Evolutionary conservation across 2,113 vertebrate species (phyloP), one percentile per base, ranked within the genome.

Genomic region (Melozone crissalis): DNA sequence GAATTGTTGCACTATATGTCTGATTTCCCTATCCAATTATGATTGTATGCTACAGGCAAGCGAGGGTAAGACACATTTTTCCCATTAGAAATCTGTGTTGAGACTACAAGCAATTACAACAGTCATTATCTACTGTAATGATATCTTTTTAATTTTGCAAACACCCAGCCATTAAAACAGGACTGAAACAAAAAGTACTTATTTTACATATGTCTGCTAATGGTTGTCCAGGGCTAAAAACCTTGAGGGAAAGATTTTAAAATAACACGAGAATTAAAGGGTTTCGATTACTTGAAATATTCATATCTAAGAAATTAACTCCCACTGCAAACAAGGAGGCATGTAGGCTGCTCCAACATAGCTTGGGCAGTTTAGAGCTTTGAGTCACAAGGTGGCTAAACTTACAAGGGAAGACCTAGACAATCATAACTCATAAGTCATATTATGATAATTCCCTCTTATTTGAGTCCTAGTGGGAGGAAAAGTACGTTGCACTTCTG

Each of bases 71-170:
- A 39, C 22, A 51, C 72, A 76, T 79, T 91, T 94, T 87, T 94
- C 81, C 73, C n/a, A 72, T 39, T 89, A 68, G 63, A 92, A 90
- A 31, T 74, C 63, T 90, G 65, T 93, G 68, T 91, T 97, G 87
- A 86, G 75, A 84, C 92, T 92, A 71, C 54, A 84, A 84, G 67
- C 35, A 93, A 71, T 94, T 93, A 91, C 88, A 95, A 80, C 59
- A 86, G 57, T 94, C 67, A 92, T 94, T 95, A 91, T 59, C 79
- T 90, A 52, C 61, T 94, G 55, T 93, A 93, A 91, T 58, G 41
- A 33, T 77, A 90, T 77, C 66, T 95, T 94, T 90, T 93, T 83
- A 86, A 84, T 86, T 87, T 90, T 94, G 87, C 91, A 95, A 94
- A 84, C 30, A 69, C 82, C 82, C 76, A 74, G 52, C n/a, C 84